These are phyloP conservation scores for Prunella fulvescens DNA, from an alignment of 2,113 vertebrate genomes.

Conservation along the genomic window DNA sequence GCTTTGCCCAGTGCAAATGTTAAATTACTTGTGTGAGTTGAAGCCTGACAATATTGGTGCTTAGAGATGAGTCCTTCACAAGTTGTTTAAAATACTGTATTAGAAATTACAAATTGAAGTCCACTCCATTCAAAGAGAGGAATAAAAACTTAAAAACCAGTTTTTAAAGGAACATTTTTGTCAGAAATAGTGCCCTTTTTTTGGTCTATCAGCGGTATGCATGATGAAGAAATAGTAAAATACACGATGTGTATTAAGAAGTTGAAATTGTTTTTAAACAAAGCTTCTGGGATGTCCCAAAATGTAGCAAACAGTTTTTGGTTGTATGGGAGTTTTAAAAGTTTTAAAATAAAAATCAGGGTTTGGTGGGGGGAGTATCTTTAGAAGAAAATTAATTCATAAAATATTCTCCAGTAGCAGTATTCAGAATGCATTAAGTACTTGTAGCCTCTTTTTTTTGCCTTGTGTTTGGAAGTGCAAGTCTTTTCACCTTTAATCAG, in stretches of 20 bases:
- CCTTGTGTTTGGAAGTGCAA: not conserved
- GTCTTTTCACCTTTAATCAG: not conserved
- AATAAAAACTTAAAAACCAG: not conserved
- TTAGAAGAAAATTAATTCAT: not conserved
- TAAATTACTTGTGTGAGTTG: not conserved
- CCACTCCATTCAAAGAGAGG: not conserved
- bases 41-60: not conserved
- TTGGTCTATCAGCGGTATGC: not conserved
- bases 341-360: not conserved
- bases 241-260: not conserved
- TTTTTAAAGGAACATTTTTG: not conserved
- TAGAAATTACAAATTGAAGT: not conserved
- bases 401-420: not conserved
- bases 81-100: not conserved
- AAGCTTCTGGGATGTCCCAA: not conserved
- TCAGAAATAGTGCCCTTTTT: not conserved
- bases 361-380: rapidly evolving
- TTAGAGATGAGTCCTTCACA: not conserved
- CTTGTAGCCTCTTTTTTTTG: not conserved
- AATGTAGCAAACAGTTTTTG: not conserved
- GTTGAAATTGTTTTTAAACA: not conserved
- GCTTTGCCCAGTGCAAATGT: not conserved
- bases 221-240: not conserved
- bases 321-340: not conserved
- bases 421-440: not conserved